Conservation (phyloP, 2,797 vertebrate species). For the Galaxias olidus region DNA sequence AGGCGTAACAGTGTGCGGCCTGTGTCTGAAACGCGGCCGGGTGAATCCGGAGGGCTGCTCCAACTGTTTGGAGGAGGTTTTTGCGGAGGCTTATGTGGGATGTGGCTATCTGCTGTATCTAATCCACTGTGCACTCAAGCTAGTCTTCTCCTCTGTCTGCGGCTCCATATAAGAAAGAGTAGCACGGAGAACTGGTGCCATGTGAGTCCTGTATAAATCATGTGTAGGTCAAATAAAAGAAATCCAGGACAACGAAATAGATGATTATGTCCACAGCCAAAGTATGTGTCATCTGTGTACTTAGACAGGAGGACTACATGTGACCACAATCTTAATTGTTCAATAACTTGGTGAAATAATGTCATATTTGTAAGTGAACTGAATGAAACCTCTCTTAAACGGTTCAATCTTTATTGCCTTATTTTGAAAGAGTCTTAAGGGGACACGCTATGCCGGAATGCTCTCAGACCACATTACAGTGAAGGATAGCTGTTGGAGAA, state of each 20-base stretch:
- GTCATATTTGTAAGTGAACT: too few species aligned
- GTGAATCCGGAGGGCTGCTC: neutral
- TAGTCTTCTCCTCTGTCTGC: neutral
- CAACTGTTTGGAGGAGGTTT: neutral
- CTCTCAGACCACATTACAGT: slow-evolving; percentile 14
- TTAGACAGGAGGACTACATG: too few species aligned
- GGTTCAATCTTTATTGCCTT: neutral
- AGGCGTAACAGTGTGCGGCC: neutral
- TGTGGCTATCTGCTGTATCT: neutral
- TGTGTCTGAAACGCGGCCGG: neutral
- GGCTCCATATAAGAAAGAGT: too few species aligned
- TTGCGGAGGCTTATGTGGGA: neutral
- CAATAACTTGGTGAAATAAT: too few species aligned
- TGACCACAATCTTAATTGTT: too few species aligned
- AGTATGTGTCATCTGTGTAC: too few species aligned
- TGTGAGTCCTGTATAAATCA: too few species aligned
- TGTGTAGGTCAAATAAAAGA: too few species aligned
- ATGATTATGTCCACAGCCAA: too few species aligned
- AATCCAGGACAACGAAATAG: too few species aligned
- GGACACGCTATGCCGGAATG: slow-evolving; percentile 17
- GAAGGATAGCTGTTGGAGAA: neutral
- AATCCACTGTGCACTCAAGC: neutral
- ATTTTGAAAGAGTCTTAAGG: slow-evolving; percentile 1
- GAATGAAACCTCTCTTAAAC: neutral
- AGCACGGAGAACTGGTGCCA: too few species aligned